Base-by-base conservation (phyloP, 2,888 invertebrate species). In the Synanthedon formicaeformis region DNA sequence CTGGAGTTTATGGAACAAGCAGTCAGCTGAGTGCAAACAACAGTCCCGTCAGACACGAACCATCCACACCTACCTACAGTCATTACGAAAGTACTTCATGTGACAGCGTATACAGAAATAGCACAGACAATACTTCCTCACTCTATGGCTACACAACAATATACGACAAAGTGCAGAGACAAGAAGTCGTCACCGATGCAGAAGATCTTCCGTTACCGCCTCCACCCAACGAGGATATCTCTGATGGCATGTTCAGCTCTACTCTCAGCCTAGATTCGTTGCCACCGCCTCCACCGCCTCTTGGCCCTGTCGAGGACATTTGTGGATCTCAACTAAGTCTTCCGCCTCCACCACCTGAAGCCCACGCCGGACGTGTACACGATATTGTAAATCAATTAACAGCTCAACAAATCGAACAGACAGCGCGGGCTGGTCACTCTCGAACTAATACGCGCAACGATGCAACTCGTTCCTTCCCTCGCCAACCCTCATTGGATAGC, bases 201-300 rank as follows among this genome's bases (percentile, higher is more conserved):
- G 89, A 89, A 52, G 88, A 89, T 10, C 75, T 89, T 11, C 91
- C 92, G 1, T 81, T 92, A 14, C 93, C 93, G 0, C 93, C 93
- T 2, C 94, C 94, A 1, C 93, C 94, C 0, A 89, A 90, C 2
- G 92, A 92, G 40, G 78, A 77, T 41, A 58, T 71, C 0, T 71
- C 73, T 0, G 83, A 81, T 52, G 78, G 71, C 34, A 90, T 94
- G 88, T 92, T 94, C 69, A 90, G 93, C 52, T 94, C 94, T 1
- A 94, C 92, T 12, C 81, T 94, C 11, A 94, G 94, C 23, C 75
- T 94, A 48, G 94, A 95, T 63, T 94, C 94, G n/a, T 76, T 94
- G 55, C 94, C 94, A 0, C 94, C 94, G 13, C 95, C 94, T 1
- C 93, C 90, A 50, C 92, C 92, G 48, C 92, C 92, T 4, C 82